Evolutionary conservation across 2,113 vertebrate genomes (phyloP).

Genomic region (Gyps fulvus): DNA sequence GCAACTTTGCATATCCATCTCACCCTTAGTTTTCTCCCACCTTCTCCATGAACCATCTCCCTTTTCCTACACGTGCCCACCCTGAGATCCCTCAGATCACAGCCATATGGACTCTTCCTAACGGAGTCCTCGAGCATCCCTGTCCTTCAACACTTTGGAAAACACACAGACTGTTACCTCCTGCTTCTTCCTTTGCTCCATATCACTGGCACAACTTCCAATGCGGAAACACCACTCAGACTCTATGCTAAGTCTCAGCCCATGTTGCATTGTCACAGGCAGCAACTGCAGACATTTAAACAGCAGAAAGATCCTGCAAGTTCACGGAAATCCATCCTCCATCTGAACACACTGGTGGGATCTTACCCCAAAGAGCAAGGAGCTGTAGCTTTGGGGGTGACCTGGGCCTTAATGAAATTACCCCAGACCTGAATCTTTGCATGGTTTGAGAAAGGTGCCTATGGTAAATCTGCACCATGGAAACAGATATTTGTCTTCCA

Average conservation of each 20-base stretch:
- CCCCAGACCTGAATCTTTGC: neutral
- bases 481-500: neutral
- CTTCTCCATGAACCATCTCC: neutral
- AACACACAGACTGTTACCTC: neutral
- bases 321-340: neutral
- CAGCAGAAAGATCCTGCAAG: neutral
- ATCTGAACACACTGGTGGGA: neutral
- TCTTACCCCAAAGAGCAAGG: neutral
- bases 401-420: neutral
- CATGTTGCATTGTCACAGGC: neutral
- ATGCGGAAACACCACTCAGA: neutral
- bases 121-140: neutral
- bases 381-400: neutral
- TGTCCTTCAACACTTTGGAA: neutral
- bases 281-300: neutral
- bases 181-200: neutral
- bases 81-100: neutral
- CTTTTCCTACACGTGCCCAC: neutral
- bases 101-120: neutral
- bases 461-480: neutral
- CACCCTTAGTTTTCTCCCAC: neutral
- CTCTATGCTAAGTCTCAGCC: neutral
- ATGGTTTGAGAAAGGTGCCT: neutral
- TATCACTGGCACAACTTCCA: neutral
- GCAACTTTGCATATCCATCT: neutral